These are phyloP conservation scores for Eledona agricola DNA, from an alignment of 2,888 invertebrate genomes.

Conservation along the genomic window DNA sequence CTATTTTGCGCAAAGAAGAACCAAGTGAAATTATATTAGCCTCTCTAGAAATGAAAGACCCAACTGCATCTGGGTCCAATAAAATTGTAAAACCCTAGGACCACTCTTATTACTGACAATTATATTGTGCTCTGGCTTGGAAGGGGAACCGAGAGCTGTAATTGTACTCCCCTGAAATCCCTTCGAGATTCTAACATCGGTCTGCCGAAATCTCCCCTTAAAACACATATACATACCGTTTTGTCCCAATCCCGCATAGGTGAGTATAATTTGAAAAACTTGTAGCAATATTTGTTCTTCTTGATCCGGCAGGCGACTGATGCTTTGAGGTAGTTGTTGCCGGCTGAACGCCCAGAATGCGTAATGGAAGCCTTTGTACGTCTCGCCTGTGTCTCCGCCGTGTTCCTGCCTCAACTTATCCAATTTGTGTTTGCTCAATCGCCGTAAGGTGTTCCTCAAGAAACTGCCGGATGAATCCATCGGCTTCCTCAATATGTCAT, in stretches of 20 bases:
- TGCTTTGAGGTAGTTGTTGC: slow-evolving; percentile 79
- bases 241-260: slow-evolving; percentile 85
- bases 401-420: slow-evolving; percentile 79
- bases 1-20: too few species aligned
- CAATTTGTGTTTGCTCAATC: slow-evolving; percentile 83
- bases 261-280: slow-evolving; percentile 88
- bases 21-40: too few species aligned
- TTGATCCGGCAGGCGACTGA: slow-evolving; percentile 84
- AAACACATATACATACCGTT: slow-evolving; percentile 63
- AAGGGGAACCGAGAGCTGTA: too few species aligned
- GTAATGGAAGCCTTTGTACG: slow-evolving; percentile 86
- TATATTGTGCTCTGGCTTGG: too few species aligned
- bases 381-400: slow-evolving; percentile 77
- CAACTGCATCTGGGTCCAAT: too few species aligned
- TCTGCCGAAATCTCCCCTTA: too few species aligned
- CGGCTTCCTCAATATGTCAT: slow-evolving; percentile 82
- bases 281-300: slow-evolving; percentile 88
- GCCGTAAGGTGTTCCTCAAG: slow-evolving; percentile 85
- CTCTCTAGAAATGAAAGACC: too few species aligned
- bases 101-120: too few species aligned
- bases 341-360: slow-evolving; percentile 93
- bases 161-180: too few species aligned
- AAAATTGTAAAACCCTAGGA: too few species aligned
- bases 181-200: too few species aligned
- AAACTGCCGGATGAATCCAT: slow-evolving; percentile 86